These are phyloP conservation scores for Falco biarmicus DNA, from an alignment of 2,797 vertebrate genomes.

Conservation along the genomic window DNA sequence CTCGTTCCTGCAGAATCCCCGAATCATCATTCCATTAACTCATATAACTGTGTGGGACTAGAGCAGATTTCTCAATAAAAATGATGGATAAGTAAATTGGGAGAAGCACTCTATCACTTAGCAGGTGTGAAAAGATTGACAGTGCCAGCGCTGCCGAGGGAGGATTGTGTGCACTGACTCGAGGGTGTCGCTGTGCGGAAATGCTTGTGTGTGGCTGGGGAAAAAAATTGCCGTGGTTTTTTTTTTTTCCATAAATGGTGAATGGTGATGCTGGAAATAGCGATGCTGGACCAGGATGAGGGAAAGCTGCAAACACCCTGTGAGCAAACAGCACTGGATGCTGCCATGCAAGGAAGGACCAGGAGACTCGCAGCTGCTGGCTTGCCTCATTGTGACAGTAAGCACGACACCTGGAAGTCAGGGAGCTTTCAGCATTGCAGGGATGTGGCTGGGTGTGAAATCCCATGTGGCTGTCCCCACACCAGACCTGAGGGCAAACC, in stretches of 20 bases:
- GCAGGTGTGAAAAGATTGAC: conserved; percentile 62
- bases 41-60: conserved; percentile 67
- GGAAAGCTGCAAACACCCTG: neutral
- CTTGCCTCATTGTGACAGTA: neutral
- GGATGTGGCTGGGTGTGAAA: neutral
- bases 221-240: neutral
- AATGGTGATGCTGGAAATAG: neutral
- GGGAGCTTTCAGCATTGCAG: neutral
- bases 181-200: neutral
- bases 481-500: neutral
- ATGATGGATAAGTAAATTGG: conserved; percentile 72
- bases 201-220: neutral
- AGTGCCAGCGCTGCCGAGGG: neutral
- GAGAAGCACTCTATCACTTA: conserved; percentile 71
- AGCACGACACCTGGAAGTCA: neutral
- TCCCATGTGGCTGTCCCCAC: fast-evolving
- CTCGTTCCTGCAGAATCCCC: conserved; percentile 35
- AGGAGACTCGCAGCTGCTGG: neutral
- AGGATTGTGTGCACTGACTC: neutral
- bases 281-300: neutral
- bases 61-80: conserved; percentile 74
- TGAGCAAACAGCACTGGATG: neutral
- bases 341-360: neutral
- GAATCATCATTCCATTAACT: conserved; percentile 69
- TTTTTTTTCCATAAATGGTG: neutral